phyloP scores from a whole-genome alignment of 2,113 vertebrate species.

The Sphaerodactylus townsendi region DNA sequence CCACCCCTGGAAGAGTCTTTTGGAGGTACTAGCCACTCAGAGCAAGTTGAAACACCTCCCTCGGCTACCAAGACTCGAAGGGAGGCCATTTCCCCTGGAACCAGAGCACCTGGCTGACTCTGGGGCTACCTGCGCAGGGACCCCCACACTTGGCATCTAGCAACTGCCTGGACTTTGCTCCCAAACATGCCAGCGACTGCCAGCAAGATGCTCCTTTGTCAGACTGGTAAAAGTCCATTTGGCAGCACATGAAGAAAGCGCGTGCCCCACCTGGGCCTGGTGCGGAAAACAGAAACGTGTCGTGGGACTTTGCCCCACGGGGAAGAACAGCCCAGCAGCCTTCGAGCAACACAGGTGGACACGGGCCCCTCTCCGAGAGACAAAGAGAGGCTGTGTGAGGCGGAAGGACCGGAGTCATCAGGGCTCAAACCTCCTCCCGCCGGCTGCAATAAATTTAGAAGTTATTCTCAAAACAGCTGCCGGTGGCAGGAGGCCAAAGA shows the following conservation, averaged over 20 bases:
- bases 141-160: background rate
- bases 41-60: no score
- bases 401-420: background rate
- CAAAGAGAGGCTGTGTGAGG: slow-evolving; percentile 52
- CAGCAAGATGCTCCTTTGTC: slow-evolving; percentile 46
- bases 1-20: no score
- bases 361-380: slow-evolving; percentile 9
- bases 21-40: background rate
- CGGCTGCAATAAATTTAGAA: background rate
- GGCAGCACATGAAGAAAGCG: background rate
- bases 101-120: background rate
- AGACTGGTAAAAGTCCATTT: slow-evolving; percentile 43
- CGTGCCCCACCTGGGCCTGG: background rate
- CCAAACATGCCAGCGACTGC: background rate
- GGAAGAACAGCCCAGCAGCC: slow-evolving; percentile 46
- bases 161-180: slow-evolving; percentile 43
- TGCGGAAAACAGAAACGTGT: background rate
- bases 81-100: background rate
- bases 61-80: background rate
- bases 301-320: background rate
- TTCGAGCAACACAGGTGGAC: slow-evolving; percentile 45
- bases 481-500: background rate
- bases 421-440: background rate
- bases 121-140: background rate
- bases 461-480: background rate